Evolutionary conservation across 2,888 invertebrate genomes (phyloP).

Genomic region (Resseliella maxima): DNA sequence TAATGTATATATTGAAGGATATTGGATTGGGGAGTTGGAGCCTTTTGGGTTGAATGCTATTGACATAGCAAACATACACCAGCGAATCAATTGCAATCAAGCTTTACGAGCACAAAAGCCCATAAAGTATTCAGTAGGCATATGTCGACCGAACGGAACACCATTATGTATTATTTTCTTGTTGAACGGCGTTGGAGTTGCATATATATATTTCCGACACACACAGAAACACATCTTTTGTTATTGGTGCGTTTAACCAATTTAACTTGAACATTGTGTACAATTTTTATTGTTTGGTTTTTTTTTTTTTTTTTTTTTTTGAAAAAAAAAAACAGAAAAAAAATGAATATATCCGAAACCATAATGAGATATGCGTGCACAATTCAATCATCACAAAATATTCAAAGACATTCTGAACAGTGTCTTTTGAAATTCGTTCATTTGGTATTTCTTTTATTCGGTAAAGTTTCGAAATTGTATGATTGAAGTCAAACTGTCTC

Average conservation of each 20-base stretch:
- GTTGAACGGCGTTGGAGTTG: neutral
- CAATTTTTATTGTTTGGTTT: neutral
- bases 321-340: neutral
- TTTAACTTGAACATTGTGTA: conserved; percentile 3
- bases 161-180: neutral
- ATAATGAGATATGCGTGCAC: neutral
- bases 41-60: neutral
- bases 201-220: neutral
- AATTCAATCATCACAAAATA: conserved; percentile 18
- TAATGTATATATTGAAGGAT: conserved; percentile 35
- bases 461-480: neutral
- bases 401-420: neutral
- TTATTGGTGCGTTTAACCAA: conserved; percentile 10
- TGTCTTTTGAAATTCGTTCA: neutral
- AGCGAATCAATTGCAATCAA: conserved; percentile 12
- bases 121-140: neutral
- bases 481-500: conserved; percentile 23
- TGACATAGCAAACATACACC: neutral
- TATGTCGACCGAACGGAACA: neutral
- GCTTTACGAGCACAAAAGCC: neutral
- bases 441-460: neutral
- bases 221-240: neutral
- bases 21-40: conserved; percentile 35
- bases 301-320: too few species aligned
- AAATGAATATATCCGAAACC: neutral